Conservation (phyloP, 2,888 invertebrate species). For the Mythimna lalbum region DNA sequence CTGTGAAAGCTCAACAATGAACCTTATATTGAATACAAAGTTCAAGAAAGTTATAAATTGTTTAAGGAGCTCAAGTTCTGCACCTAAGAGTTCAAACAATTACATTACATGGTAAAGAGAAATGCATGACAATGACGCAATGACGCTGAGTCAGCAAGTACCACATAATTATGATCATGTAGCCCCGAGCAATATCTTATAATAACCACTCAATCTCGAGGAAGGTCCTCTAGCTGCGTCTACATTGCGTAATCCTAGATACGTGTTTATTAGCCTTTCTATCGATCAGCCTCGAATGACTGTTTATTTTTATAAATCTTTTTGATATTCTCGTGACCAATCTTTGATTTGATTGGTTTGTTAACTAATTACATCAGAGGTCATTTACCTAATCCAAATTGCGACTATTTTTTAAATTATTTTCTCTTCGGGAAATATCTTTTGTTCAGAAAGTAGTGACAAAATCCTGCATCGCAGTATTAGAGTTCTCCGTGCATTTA, state of each 20-base stretch:
- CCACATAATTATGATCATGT: background rate
- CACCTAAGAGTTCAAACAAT: constrained; percentile 3
- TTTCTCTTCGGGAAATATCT: no score
- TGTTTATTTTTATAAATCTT: constrained; percentile 4
- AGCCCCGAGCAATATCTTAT: constrained; percentile 24
- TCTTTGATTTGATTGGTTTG: constrained; percentile 2
- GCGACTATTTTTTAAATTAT: no score
- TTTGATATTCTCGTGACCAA: background rate
- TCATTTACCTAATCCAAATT: background rate
- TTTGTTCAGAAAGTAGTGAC: no score
- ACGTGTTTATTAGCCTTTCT: constrained; percentile 17
- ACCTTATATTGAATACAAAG: constrained; percentile 5
- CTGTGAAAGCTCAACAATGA: constrained; percentile 1
- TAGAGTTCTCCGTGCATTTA: no score
- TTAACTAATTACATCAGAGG: constrained; percentile 2
- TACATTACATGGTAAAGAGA: constrained; percentile 40
- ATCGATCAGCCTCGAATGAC: constrained; percentile 1
- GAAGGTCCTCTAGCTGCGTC: constrained; percentile 17
- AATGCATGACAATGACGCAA: constrained; percentile 49
- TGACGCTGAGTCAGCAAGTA: constrained; percentile 42
- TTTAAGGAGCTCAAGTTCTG: background rate
- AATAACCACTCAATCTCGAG: constrained; percentile 5
- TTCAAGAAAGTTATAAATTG: constrained; percentile 17
- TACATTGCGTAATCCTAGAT: constrained; percentile 19
- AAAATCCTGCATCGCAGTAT: no score